phyloP scores from a whole-genome alignment of 2,113 vertebrate species.

The Percina caprodes region DNA sequence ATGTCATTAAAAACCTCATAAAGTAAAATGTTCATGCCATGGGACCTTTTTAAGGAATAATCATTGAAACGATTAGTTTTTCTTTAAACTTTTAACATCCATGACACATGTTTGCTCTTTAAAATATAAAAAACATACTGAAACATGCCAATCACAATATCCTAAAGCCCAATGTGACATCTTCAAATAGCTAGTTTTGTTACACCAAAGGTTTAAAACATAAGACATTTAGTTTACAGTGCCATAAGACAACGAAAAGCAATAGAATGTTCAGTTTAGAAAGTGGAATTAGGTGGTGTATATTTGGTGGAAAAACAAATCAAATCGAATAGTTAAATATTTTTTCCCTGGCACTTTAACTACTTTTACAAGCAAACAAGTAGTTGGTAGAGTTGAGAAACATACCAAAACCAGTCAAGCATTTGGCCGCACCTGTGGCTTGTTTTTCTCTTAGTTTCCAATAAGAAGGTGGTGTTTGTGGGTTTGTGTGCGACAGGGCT shows the following conservation, averaged over 20 bases:
- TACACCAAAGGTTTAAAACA: neutral
- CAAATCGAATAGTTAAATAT: neutral
- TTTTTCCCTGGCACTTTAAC: neutral
- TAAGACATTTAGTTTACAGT: neutral
- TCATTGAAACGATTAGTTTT: no score
- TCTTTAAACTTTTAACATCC: neutral
- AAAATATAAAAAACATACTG: neutral
- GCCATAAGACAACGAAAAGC: no score
- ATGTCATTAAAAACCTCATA: no score
- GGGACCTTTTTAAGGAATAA: no score
- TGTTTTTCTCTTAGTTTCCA: constrained; percentile 30
- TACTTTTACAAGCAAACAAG: constrained; percentile 2
- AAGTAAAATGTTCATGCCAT: no score
- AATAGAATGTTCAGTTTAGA: no score
- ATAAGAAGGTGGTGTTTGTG: constrained; percentile 38
- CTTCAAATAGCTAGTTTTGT: no score
- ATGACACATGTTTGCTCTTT: neutral
- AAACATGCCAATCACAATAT: neutral
- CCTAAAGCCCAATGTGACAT: neutral
- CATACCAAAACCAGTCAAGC: neutral
- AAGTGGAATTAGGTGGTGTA: neutral
- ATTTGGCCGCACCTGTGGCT: constrained; percentile 45
- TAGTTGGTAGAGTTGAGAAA: neutral
- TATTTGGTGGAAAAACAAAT: neutral
- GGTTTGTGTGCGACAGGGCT: constrained; percentile 37